phyloP scores from a whole-genome alignment of 2,888 invertebrate species.

The Drosophila mayaguana region DNA sequence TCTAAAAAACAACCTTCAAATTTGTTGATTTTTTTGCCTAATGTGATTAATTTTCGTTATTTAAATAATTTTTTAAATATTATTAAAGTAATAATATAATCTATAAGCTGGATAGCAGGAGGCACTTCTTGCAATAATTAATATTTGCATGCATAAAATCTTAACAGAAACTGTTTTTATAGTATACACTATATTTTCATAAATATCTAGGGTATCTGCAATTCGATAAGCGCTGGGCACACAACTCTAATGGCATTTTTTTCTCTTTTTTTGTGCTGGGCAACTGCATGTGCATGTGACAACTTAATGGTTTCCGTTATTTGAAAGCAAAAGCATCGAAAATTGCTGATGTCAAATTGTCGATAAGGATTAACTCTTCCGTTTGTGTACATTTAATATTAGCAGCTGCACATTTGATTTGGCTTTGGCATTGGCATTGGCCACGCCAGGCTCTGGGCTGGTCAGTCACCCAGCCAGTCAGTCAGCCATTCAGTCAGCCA shows the following conservation, averaged over 20 bases:
- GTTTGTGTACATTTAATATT: constrained; percentile 79
- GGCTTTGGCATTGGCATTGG: constrained; percentile 31
- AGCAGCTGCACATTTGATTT: constrained; percentile 78
- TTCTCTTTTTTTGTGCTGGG: constrained; percentile 6
- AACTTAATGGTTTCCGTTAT: constrained; percentile 80
- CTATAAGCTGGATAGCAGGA: no score
- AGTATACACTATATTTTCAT: no score
- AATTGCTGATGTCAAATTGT: constrained; percentile 80
- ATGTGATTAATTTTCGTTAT: no score
- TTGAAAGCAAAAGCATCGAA: constrained; percentile 80
- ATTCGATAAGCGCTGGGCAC: not conserved
- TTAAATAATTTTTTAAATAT: no score
- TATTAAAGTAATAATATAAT: no score
- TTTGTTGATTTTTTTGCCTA: no score
- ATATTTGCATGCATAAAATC: no score
- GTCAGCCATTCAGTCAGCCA: not conserved
- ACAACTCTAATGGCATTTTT: constrained; percentile 1
- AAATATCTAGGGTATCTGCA: constrained; percentile 17
- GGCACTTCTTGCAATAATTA: no score
- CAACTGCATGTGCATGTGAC: constrained; percentile 70
- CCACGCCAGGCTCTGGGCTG: constrained; percentile 8
- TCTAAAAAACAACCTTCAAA: no score
- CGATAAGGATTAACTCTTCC: constrained; percentile 80
- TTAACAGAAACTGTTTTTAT: no score
- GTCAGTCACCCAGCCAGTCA: not conserved